A percentile compares a stretch with the other conserved stretches of the same genome.
Evolutionary conservation across 2,113 vertebrate genomes (phyloP).

Genomic region (Salminus brasiliensis): DNA sequence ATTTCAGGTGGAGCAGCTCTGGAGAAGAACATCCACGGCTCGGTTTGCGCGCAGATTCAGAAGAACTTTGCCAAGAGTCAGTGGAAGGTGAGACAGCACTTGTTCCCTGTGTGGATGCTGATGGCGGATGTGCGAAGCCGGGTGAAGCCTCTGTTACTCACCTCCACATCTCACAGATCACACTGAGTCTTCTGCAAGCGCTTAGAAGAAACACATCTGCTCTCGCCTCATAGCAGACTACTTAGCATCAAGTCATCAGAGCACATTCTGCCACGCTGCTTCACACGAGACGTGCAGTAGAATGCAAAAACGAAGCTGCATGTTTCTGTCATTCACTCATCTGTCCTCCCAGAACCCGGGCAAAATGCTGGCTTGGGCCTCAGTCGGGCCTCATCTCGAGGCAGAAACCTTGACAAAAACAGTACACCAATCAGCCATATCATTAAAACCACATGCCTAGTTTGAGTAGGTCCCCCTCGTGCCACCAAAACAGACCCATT

Average conservation of each 20-base stretch:
- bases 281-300: background rate
- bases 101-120: background rate
- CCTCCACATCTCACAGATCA: background rate
- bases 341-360: background rate
- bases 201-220: background rate
- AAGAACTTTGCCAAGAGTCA: slow-evolving; percentile 90
- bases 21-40: slow-evolving; percentile 87
- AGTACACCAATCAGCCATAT: no score
- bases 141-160: background rate
- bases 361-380: background rate
- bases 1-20: slow-evolving; percentile 86
- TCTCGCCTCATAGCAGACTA: background rate
- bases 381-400: background rate
- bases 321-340: background rate
- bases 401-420: no score
- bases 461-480: no score
- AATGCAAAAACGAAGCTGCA: slow-evolving; percentile 10
- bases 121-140: slow-evolving; percentile 5
- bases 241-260: background rate
- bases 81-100: slow-evolving; percentile 82
- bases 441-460: no score
- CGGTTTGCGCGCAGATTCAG: slow-evolving; percentile 85
- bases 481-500: no score
- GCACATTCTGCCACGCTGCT: background rate
- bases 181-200: background rate